Evolutionary conservation across 1,140 invertebrate genomes (phyloP).

Genomic region (Hypothenemus hampei): DNA sequence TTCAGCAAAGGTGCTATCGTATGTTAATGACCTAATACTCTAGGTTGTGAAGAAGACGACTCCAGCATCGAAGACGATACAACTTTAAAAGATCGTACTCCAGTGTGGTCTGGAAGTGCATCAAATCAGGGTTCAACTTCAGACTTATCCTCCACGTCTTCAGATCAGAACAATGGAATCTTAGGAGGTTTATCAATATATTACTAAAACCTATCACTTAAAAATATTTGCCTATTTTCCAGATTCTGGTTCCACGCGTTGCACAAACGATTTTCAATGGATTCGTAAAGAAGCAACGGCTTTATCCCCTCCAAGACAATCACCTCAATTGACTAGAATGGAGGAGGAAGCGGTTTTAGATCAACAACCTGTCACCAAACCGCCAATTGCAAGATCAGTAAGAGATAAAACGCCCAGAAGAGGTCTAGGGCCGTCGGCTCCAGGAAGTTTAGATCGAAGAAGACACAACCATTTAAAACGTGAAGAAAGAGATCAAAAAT

Average conservation of each 20-base stretch:
- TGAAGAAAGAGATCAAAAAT: slow-evolving; percentile 52
- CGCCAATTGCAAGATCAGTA: slow-evolving; percentile 38
- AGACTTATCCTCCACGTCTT: slow-evolving; percentile 38
- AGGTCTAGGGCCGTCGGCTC: slow-evolving; percentile 34
- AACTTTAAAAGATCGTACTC: slow-evolving; percentile 35
- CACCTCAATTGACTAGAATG: slow-evolving; percentile 37
- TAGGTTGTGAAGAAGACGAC: slow-evolving; percentile 33
- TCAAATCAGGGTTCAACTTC: slow-evolving; percentile 39
- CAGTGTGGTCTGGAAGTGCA: slow-evolving; percentile 34
- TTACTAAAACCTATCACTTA: too few species aligned
- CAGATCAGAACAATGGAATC: slow-evolving; percentile 32
- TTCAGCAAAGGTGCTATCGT: too few species aligned
- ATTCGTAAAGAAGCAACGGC: slow-evolving; percentile 41
- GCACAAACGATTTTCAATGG: slow-evolving; percentile 58
- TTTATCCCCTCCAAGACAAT: slow-evolving; percentile 23
- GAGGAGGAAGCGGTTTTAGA: slow-evolving; percentile 31
- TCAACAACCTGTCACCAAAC: slow-evolving; percentile 39
- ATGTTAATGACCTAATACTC: too few species aligned
- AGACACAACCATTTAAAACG: slow-evolving; percentile 46
- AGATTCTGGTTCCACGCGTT: slow-evolving; percentile 47
- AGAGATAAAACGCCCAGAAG: slow-evolving; percentile 35
- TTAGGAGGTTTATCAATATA: slow-evolving; percentile 34
- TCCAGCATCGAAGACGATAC: slow-evolving; percentile 40
- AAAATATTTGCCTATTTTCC: too few species aligned
- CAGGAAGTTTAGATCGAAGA: slow-evolving; percentile 51